Evolutionary conservation across 1,140 invertebrate genomes (phyloP), one percentile per base, ranked within the genome.

Genomic region (Campodea augens): DNA sequence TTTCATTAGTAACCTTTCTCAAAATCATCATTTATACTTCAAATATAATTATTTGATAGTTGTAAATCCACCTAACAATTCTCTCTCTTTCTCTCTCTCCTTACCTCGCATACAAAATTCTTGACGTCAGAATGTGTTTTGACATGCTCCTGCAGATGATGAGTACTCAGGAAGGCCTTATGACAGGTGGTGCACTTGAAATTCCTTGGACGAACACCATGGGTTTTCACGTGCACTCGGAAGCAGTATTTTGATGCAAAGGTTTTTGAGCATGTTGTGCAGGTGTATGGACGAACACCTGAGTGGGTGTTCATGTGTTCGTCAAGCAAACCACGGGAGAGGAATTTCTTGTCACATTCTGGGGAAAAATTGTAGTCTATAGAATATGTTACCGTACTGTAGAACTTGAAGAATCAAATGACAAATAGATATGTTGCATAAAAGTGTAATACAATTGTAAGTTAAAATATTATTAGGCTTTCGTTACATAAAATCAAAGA

Each of bases 201-300:
- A 1, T 78, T 78, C 19, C 81, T 59, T 2, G 76, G 72, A 13
- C 80, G 61, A 25, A 70, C 67, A 54, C 72, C 64, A 51, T 85
- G 80, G 0, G 75, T 83, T 61, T 81, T 83, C 43, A 74, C 62
- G 54, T 83, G 81, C 0, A 77, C 73, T 25, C 15, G 27, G n/a
- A n/a, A 74, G 1, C 78, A 78, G 53, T 82, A 83, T 51, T 82
- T 83, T 1, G 76, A 80, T 1, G 79, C 74, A 58, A 83, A 83
- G 51, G 72, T 68, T 61, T 83, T 83, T 4, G 66, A 63, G 57
- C 81, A 85, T 13, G 65, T 54, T 1, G 62, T 52, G 52, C 79
- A 83, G 2, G 65, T 55, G 57, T 81, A 77, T 0, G 80, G 78
- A 4, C 78, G 60, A 24, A 66, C 52, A 0, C 78, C 79, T 1